These are phyloP conservation scores for Idaea aversata DNA, from an alignment of 2,888 invertebrate species.

Conservation along the genomic window DNA sequence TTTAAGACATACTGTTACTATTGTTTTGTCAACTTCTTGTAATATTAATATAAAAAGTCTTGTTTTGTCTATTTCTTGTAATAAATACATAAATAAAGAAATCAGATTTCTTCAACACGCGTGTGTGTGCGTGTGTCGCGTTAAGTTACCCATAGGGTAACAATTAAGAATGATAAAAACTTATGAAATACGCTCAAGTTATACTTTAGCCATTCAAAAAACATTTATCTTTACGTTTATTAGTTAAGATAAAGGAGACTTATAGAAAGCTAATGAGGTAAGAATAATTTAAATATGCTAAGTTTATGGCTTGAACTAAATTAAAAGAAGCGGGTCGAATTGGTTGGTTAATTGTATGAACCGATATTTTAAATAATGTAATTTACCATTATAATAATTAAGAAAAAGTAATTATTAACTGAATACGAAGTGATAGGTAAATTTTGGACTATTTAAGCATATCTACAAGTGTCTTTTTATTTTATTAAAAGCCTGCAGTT, in stretches of 20 bases:
- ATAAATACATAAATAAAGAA: no score
- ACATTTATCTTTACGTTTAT: conserved; percentile 23
- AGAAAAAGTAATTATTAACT: background rate
- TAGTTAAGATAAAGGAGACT: conserved; percentile 25
- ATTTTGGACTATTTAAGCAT: background rate
- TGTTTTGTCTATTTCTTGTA: no score
- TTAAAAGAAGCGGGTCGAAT: conserved; percentile 2
- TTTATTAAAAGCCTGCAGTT: no score
- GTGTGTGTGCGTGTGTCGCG: no score
- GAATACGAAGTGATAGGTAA: background rate
- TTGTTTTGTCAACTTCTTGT: no score
- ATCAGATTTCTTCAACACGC: no score
- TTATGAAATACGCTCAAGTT: background rate
- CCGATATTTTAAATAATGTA: background rate
- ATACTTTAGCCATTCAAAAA: conserved; percentile 1
- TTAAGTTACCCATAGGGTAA: conserved; percentile 31
- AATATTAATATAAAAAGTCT: no score
- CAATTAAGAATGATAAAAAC: conserved; percentile 25
- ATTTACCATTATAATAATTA: background rate
- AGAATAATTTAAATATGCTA: conserved; percentile 15
- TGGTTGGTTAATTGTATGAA: background rate
- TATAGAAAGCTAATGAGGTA: conserved; percentile 21
- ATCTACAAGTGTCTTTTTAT: background rate
- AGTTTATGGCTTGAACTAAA: conserved; percentile 13
- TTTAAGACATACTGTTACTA: no score